Base-by-base conservation (phyloP, 2,113 vertebrate genomes). In the Syngnathus floridae region DNA sequence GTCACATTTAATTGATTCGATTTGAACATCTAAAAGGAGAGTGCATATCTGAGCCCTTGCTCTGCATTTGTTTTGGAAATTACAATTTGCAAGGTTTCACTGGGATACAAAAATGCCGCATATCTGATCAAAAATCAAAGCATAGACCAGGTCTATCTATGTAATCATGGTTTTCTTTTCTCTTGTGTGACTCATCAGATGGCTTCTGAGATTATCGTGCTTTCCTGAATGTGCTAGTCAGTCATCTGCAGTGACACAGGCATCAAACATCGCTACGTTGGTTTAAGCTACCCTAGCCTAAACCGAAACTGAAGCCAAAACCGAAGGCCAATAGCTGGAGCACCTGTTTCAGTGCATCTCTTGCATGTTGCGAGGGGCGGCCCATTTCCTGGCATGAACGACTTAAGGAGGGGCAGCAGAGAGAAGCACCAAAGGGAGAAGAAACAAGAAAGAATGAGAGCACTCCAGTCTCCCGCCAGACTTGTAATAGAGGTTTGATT, bases 401-500 rank as follows among this genome's bases (percentile, higher is more conserved):
- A 22, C 10, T 38, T 37, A 58, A 36, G 16, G 40, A 59, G 62
- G 69, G 67, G 70, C 45, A 49, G 69, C 5, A 40, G 49, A 31
- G 45, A 72, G 52, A 61, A 57, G 54, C 62, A 58, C 51, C 26
- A 45, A 61, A 73, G 72, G 43, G 66, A 65, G 68, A 13, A 62
- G 62, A 72, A 75, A 69, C 37, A 72, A 2, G 10, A 66, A 26
- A 65, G 13, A 36, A 69, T 57, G 69, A 60, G 71, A 61, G 89
- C 76, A 88, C 77, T 81, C 80, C 2, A 60, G n/a, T 37, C 38
- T 85, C 88, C 67, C 65, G 87, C 71, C 74, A 72, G 82, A 86
- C 93, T 92, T 93, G 91, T 92, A 95, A 92, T 93, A 87, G 92
- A 87, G 91, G 89, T 90, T 93, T 93, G 94, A 96, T 95, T 95